phyloP scores from a whole-genome alignment of 2,797 vertebrate genomes.

The Parambassis ranga region DNA sequence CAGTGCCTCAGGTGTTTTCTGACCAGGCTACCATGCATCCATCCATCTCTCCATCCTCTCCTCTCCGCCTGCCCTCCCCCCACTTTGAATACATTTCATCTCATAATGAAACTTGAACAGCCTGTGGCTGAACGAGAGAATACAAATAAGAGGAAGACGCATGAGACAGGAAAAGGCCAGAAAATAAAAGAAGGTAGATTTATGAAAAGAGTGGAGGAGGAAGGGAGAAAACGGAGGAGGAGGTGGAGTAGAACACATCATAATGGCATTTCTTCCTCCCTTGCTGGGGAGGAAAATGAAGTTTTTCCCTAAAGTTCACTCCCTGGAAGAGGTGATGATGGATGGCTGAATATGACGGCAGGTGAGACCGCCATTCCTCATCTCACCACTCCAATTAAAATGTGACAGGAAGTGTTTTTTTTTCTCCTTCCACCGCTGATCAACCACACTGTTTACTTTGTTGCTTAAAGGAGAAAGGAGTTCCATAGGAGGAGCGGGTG shows the following conservation, averaged over 20 bases:
- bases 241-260: slow-evolving; percentile 27
- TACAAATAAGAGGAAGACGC: slow-evolving; percentile 24
- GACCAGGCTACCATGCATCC: slow-evolving; percentile 57
- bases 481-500: slow-evolving; percentile 4
- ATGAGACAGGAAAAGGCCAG: background rate
- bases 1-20: slow-evolving; percentile 51
- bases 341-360: slow-evolving; percentile 50
- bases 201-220: background rate
- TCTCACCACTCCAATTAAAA: slow-evolving; percentile 67
- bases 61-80: slow-evolving; percentile 35
- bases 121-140: slow-evolving; percentile 46
- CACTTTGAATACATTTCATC: slow-evolving; percentile 66
- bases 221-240: background rate
- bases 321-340: slow-evolving; percentile 52
- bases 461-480: slow-evolving; percentile 6
- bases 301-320: slow-evolving; percentile 53
- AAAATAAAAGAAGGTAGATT: background rate
- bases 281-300: slow-evolving; percentile 42
- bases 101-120: slow-evolving; percentile 57
- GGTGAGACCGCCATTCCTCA: slow-evolving; percentile 54
- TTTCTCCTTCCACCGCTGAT: slow-evolving; percentile 20
- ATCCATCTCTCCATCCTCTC: slow-evolving; percentile 40
- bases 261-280: slow-evolving; percentile 33
- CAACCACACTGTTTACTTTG: slow-evolving; percentile 43
- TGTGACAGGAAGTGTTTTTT: slow-evolving; percentile 36